phyloP scores from a whole-genome alignment of 2,888 invertebrate genomes.

The Mythimna pallens region DNA sequence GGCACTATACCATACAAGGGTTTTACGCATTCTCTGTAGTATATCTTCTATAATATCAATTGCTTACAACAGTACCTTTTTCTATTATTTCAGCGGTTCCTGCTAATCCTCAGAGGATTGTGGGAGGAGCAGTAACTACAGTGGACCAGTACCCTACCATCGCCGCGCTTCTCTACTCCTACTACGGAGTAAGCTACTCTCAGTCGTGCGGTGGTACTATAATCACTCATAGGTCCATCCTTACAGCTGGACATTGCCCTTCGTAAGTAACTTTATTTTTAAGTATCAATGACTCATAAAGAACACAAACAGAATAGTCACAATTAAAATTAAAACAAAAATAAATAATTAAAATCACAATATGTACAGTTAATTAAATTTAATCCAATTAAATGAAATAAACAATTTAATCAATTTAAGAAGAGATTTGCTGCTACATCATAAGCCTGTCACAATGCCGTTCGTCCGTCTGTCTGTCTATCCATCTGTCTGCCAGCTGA shows the following conservation, averaged over 20 bases:
- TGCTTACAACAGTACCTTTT: too few relatives aligned
- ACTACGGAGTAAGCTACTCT: slow-evolving; percentile 37
- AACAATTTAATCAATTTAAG: too few relatives aligned
- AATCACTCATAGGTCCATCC: slow-evolving; percentile 68
- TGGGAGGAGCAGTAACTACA: slow-evolving; percentile 67
- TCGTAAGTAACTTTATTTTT: slow-evolving; percentile 59
- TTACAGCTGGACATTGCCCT: slow-evolving; percentile 76
- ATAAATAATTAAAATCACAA: too few relatives aligned
- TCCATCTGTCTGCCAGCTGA: too few relatives aligned
- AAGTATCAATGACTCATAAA: too few relatives aligned
- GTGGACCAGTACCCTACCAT: slow-evolving; percentile 64
- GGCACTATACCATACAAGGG: not conserved
- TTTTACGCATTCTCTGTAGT: not conserved
- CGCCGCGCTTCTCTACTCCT: slow-evolving; percentile 62
- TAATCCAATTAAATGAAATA: too few relatives aligned
- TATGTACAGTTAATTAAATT: too few relatives aligned
- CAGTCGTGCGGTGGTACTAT: slow-evolving; percentile 74
- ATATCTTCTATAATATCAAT: not conserved
- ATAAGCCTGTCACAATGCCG: too few relatives aligned
- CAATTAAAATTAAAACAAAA: too few relatives aligned
- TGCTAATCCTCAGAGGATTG: slow-evolving; percentile 63
- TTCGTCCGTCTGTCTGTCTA: too few relatives aligned
- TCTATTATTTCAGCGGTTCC: slow-evolving; percentile 62
- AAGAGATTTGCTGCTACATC: too few relatives aligned
- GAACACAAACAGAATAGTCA: too few relatives aligned